These are phyloP conservation scores for Clarias laeviceps DNA, from an alignment of 2,797 vertebrate genomes.

Conservation along the genomic window DNA sequence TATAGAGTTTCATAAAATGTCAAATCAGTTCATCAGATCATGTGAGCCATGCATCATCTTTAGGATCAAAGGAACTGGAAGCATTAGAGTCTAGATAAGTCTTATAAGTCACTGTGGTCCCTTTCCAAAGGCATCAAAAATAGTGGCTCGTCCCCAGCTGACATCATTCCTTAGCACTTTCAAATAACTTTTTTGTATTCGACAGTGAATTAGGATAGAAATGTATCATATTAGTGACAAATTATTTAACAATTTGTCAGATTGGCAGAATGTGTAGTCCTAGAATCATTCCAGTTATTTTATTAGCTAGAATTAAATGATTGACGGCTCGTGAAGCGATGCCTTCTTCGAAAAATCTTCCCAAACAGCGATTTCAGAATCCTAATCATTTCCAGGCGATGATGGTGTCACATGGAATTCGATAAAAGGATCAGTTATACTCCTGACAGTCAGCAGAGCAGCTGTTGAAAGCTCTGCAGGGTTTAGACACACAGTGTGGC, in stretches of 20 bases:
- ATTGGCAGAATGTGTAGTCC: background rate
- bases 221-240: background rate
- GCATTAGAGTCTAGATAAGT: background rate
- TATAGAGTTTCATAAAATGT: background rate
- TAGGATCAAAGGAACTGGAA: background rate
- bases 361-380: background rate
- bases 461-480: background rate
- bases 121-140: background rate
- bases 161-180: background rate
- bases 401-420: background rate
- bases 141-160: too few species aligned
- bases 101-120: background rate
- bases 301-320: background rate
- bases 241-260: background rate
- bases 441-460: background rate
- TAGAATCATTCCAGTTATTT: background rate
- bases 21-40: slow-evolving; percentile 7
- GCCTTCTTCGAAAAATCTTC: background rate
- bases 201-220: background rate
- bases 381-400: background rate
- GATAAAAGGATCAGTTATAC: background rate
- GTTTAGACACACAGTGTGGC: background rate
- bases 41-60: background rate
- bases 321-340: background rate
- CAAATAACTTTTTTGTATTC: too few species aligned